phyloP scores from a whole-genome alignment of 2,113 vertebrate species.

The Heptranchias perlo region DNA sequence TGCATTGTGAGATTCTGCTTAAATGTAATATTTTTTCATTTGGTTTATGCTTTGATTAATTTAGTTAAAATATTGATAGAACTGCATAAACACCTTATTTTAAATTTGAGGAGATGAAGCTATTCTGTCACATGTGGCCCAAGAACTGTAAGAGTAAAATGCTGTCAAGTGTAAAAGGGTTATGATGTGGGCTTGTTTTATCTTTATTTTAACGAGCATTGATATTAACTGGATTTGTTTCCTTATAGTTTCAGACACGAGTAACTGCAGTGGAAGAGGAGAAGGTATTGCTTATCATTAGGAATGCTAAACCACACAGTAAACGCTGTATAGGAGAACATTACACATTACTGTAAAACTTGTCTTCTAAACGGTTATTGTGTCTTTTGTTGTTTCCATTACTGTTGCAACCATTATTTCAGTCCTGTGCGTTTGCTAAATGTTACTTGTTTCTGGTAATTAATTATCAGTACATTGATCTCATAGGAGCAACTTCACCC shows the following conservation, averaged over 20 bases:
- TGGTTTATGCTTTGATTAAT: background rate
- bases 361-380: background rate
- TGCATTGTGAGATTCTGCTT: background rate
- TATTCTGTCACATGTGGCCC: background rate
- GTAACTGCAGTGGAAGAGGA: conserved; percentile 75
- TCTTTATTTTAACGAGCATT: background rate
- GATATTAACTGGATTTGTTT: background rate
- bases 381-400: background rate
- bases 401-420: background rate
- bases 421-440: background rate
- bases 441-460: background rate
- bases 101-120: background rate
- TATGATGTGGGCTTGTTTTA: background rate
- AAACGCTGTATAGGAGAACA: background rate
- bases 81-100: background rate
- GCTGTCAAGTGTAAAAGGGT: background rate
- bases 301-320: background rate
- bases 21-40: background rate
- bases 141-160: background rate
- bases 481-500: too few species aligned
- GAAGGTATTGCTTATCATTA: conserved; percentile 66
- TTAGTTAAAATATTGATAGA: background rate
- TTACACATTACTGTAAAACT: background rate
- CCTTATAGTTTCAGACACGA: conserved; percentile 70
- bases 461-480: background rate